Base-by-base conservation (phyloP, 2,113 vertebrate species). In the Varanus salvator region DNA sequence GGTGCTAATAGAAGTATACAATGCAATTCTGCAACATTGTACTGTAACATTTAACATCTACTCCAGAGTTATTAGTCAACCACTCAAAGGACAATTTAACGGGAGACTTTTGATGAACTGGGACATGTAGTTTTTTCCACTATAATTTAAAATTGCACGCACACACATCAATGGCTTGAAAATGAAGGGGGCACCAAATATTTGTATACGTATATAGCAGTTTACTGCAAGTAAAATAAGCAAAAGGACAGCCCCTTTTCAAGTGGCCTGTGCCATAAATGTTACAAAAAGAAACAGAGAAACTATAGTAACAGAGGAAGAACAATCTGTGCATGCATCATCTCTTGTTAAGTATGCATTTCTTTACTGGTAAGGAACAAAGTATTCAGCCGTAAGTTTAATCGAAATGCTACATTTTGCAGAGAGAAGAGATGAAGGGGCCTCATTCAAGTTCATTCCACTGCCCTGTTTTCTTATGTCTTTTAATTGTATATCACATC, bases 401-500 rank as follows among this genome's bases (percentile, higher is more conserved):
- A 50, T 76, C 38, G 38, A 19, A 75, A 50, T 77, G 25, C 3
- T 84, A 4, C n/a, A 25, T 66, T 75, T 84, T 84, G 38, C n/a
- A 69, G 34, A 84, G 7, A 29, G 48, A n/a, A n/a, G 69, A 57
- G n/a, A 86, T 64, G 85, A 54, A 57, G 11, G 15, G 8, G 7
- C 52, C 31, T 54, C 6, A 7, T n/a, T 71, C 19, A 66, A 64
- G 29, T 81, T 72, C 84, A 21, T 54, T 89, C 27, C 23, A 31
- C 60, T 17, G 31, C 6, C 17, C 34, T 48, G 8, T 29, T 78
- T 25, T 21, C 27, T 27, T 25, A 29, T 27, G 23, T 8, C 38
- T 77, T 52, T 76, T 83, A 84, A 75, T 92, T 88, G 81, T 77
- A 44, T 86, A 90, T 90, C 72, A 60, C 81, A 93, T 92, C 81